These are phyloP conservation scores for Nycticebus coucang DNA, from an alignment of 2,113 vertebrate species.

Conservation along the genomic window DNA sequence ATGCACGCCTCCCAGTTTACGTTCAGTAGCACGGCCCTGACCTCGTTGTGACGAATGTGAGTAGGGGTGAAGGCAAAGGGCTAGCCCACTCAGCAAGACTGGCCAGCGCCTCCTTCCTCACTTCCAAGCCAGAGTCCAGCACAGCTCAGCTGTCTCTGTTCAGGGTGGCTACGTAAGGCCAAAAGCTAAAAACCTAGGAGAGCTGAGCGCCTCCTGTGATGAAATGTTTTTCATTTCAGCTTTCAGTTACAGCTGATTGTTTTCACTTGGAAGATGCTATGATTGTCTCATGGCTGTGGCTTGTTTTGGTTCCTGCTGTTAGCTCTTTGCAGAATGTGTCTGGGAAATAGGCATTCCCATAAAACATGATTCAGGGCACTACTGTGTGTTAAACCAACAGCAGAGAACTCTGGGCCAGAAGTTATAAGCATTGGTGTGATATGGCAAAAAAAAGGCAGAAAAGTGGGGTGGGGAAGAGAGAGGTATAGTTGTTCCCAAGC, in stretches of 20 bases:
- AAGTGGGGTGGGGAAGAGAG: neutral
- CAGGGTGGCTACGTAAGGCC: neutral
- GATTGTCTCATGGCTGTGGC: conserved; percentile 58
- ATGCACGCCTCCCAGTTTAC: neutral
- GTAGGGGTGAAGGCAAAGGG: neutral
- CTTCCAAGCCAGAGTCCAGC: neutral
- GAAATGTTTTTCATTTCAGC: conserved; percentile 35
- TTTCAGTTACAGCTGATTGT: conserved; percentile 44
- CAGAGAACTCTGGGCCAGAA: conserved; percentile 27
- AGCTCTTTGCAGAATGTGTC: conserved; percentile 46
- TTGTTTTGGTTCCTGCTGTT: conserved; percentile 55
- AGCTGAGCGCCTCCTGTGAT: conserved; percentile 34
- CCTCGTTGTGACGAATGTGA: conserved; percentile 2
- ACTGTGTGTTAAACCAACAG: neutral
- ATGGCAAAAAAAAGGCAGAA: neutral
- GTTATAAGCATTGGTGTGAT: neutral
- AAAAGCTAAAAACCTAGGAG: neutral
- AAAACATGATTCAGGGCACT: conserved; percentile 3
- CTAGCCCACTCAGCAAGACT: neutral
- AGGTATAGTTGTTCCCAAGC: neutral
- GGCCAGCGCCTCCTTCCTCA: accelerated
- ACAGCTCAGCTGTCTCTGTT: neutral
- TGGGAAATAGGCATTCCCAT: conserved; percentile 18
- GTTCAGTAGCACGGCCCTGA: conserved; percentile 41
- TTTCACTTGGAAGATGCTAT: conserved; percentile 11